These are phyloP conservation scores for Kryptopterus vitreolus DNA, from an alignment of 2,797 vertebrate genomes.

Conservation along the genomic window DNA sequence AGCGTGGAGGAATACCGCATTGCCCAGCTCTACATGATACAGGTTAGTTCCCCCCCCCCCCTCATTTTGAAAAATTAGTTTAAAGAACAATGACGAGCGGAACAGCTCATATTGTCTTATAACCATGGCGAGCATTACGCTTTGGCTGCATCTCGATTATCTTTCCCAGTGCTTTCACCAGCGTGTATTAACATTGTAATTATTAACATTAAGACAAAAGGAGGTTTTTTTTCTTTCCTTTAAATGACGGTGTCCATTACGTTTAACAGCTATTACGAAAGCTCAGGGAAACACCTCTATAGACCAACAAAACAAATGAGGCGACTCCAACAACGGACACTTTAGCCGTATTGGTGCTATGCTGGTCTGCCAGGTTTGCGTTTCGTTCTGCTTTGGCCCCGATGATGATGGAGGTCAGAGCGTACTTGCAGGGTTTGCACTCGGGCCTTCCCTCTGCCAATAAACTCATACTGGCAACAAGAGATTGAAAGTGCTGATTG, in stretches of 20 bases:
- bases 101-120: not conserved
- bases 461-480: constrained; percentile 33
- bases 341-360: not conserved
- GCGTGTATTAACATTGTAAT: no score
- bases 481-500: constrained; percentile 33
- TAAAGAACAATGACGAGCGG: not conserved
- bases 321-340: no score
- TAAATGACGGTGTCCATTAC: no score
- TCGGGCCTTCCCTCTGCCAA: constrained; percentile 15
- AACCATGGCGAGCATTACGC: not conserved
- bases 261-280: not conserved
- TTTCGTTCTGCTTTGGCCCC: not conserved
- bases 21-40: constrained; percentile 99
- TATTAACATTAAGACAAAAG: no score
- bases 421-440: not conserved
- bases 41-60: constrained; percentile 63
- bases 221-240: not conserved
- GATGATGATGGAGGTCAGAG: not conserved
- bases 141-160: not conserved
- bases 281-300: not conserved
- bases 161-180: no score
- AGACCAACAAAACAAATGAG: not conserved
- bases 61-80: no score
- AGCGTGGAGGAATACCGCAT: constrained; percentile 99
- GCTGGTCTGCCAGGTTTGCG: not conserved